These are phyloP conservation scores for Oscheius sp. DNA, from an alignment of 2,888 invertebrate genomes.

Conservation along the genomic window DNA sequence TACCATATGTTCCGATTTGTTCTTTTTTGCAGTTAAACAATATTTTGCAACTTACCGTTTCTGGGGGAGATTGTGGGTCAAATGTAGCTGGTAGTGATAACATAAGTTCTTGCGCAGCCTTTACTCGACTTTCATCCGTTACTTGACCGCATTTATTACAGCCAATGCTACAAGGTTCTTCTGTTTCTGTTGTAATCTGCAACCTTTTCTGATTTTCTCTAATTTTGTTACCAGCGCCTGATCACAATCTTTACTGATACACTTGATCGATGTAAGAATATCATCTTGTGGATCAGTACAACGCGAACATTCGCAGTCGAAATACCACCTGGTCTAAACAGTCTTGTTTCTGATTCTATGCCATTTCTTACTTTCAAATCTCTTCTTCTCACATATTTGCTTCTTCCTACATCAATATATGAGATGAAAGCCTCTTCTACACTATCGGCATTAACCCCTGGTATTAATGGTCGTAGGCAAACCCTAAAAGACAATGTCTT, in stretches of 20 bases:
- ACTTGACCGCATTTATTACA: constrained; percentile 60
- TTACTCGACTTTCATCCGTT: constrained; percentile 40
- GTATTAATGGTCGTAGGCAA: constrained; percentile 62
- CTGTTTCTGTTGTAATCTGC: constrained; percentile 51
- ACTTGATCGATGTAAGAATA: constrained; percentile 57
- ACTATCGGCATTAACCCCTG: constrained; percentile 46
- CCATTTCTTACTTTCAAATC: constrained; percentile 45
- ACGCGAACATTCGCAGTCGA: constrained; percentile 65
- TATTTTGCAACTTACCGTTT: constrained; percentile 33
- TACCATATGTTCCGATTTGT: not conserved
- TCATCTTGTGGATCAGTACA: constrained; percentile 67
- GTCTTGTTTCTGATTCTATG: not conserved
- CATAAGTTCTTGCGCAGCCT: constrained; percentile 61
- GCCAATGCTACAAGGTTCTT: constrained; percentile 55
- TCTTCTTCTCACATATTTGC: constrained; percentile 50
- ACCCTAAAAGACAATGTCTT: constrained; percentile 45
- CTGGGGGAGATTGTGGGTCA: constrained; percentile 54
- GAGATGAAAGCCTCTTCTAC: constrained; percentile 58
- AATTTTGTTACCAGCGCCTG: constrained; percentile 52
- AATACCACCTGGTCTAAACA: constrained; percentile 53
- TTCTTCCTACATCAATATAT: constrained; percentile 69
- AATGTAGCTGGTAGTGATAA: constrained; percentile 54
- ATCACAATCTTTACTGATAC: constrained; percentile 53
- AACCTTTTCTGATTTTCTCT: not conserved
- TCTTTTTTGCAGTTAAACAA: not conserved